Conservation (phyloP, 1,140 invertebrate genomes). For the Megalopta genalis region DNA sequence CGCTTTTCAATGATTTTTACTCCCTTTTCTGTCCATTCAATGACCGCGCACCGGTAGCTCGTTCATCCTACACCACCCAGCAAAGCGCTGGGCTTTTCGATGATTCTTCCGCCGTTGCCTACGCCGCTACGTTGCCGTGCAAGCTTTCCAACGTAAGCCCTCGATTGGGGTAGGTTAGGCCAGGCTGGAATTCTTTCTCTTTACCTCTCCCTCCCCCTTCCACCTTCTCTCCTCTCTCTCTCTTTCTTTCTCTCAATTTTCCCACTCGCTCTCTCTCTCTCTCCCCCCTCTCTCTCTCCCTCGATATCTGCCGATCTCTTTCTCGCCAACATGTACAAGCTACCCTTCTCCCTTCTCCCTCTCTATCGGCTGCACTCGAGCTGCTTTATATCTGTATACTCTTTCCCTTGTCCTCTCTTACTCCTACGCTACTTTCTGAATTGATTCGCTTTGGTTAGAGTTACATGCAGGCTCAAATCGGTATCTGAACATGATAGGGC, state of each 20-base stretch:
- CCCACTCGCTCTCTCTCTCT: constrained; percentile 18
- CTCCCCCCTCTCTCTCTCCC: constrained; percentile 35
- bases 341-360: constrained; percentile 4
- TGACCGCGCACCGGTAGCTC: constrained; percentile 72
- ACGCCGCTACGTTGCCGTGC: constrained; percentile 50
- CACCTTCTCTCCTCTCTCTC: constrained; percentile 10
- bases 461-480: constrained; percentile 29
- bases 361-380: constrained; percentile 38
- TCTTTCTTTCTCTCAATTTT: constrained; percentile 23
- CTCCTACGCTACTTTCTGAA: constrained; percentile 41
- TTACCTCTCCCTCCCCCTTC: constrained; percentile 35
- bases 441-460: constrained; percentile 24
- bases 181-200: constrained; percentile 59
- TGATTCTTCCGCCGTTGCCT: constrained; percentile 70
- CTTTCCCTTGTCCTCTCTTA: constrained; percentile 48
- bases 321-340: neutral
- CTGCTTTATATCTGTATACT: constrained; percentile 47
- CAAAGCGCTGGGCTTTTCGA: constrained; percentile 72
- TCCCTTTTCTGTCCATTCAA: constrained; percentile 78
- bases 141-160: constrained; percentile 64
- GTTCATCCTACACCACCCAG: constrained; percentile 57
- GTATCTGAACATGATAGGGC: constrained; percentile 23
- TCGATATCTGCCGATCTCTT: neutral
- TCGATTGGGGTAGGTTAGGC: constrained; percentile 77
- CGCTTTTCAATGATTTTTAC: constrained; percentile 79